Conservation (phyloP, 1,140 invertebrate genomes). For the Lucilia sericata region DNA sequence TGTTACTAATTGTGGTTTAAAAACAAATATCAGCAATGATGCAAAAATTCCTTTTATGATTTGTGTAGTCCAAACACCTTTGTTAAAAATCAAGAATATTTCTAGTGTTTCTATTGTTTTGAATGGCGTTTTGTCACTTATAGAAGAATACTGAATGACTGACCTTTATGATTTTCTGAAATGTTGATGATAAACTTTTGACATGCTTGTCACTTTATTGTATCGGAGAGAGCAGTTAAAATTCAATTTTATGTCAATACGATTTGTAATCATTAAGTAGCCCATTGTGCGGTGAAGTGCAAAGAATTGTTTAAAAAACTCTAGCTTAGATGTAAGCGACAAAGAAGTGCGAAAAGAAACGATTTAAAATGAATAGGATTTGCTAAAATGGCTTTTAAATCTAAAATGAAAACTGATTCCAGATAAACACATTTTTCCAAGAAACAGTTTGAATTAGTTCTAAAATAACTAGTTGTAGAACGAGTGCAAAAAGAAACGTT, state of each 20-base stretch:
- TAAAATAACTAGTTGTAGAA: no score
- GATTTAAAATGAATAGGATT: no score
- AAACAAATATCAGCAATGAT: background rate
- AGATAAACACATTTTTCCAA: no score
- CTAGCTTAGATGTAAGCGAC: no score
- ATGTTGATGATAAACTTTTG: constrained; percentile 20
- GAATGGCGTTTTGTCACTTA: no score
- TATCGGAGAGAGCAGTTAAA: background rate
- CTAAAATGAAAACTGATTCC: no score
- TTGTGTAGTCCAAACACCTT: constrained; percentile 8
- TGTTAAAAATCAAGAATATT: background rate
- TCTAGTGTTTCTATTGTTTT: background rate
- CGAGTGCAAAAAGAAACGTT: no score
- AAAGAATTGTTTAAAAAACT: background rate
- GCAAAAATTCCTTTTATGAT: background rate
- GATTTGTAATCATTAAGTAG: constrained; percentile 6
- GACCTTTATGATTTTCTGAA: constrained; percentile 1
- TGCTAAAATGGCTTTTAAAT: no score
- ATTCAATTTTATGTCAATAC: background rate
- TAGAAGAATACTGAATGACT: background rate
- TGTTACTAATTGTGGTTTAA: constrained; percentile 16
- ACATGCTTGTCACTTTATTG: background rate
- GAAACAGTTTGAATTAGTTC: no score
- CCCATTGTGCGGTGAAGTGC: constrained; percentile 18
- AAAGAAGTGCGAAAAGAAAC: no score